Evolutionary conservation across 2,888 invertebrate genomes (phyloP), one percentile per base, ranked within the genome.

Genomic region (Beris chalybata): DNA sequence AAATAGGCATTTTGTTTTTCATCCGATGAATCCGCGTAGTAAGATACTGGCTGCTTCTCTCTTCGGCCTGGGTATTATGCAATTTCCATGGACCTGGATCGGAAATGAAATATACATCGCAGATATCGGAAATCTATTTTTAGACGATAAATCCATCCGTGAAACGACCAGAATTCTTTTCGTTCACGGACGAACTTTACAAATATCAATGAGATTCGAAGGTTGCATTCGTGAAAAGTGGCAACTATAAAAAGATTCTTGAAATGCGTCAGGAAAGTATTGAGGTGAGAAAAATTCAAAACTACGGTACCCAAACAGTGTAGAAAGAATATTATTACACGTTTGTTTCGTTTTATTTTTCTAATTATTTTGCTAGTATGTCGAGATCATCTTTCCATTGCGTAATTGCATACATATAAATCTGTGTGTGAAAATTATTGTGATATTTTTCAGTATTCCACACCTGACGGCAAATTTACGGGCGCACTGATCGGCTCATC

Each of bases 21-120:
- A 22, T 22, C 22, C 22, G 1, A 22, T 22, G 22, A 22, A 22
- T 22, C 22, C 22, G 22, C 22, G 22, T 22, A 22, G 22, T 22
- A 22, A 22, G 22, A 22, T 22, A 3, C 22, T 22, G 22, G 22
- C 22, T 22, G 22, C 22, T 22, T 22, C 43, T 6, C 56, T 13
- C 56, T 44, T 22, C 44, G 44, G 29, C 43, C n/a, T 44, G 15
- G 9, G 9, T 29, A 52, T 61, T 61, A 61, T 61, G 61, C 50
- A 61, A 61, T 61, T 61, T 43, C 38, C 13, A 61, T 61, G 47
- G 29, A 59, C 13, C 31, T 32, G n/a, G 22, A 15, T 61, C 52
- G 38, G 29, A n/a, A n/a, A 48, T 59, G 54, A 31, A 54, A 54
- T 54, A 31, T 12, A 48, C n/a, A 29, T 29, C 9, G 54, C n/a